Evolutionary conservation across 2,888 invertebrate species (phyloP), one percentile per base, ranked within the genome.

Genomic region (Doris montereyensis): DNA sequence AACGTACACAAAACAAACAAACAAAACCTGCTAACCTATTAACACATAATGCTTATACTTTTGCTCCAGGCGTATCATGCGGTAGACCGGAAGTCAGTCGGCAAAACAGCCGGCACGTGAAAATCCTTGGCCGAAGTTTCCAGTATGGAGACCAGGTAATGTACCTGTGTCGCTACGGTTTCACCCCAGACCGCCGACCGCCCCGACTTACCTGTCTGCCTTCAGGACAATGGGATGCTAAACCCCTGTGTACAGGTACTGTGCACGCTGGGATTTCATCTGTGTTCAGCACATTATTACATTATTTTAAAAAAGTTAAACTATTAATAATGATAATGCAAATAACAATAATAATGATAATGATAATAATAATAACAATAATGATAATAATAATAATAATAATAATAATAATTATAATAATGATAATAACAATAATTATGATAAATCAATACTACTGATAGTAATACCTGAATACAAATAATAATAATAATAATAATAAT

Each of bases 141-240:
- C 83, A 82, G 77, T 88, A 85, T 79, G 86, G 87, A 13, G 88
- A 89, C 82, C 67, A 82, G 67, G 84, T 90, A 5, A 81, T 80
- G 26, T 90, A 84, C 79, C 81, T 85, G 75, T 90, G 90, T 83
- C 82, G 89, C 10, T 84, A 85, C 13, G 90, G 90, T 0, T 85
- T 89, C 13, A 52, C 80, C 4, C 89, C 90, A 2, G 81, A 81
- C 13, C 81, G 82, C 65, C 82, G 82, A 3, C 86, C 86, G 4
- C 84, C 89, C 1, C 81, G 85, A 1, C 80, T 90, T 80, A 91
- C 93, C 2, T 95, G 95, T 84, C 88, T 92, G 28, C 93, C 93
- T 65, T 92, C 92, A 81, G 94, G 94, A 84, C 83, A 89, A 17
- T 93, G 93, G 93, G 92, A 93, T 84, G 89, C 91, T 10, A 87